Evolutionary conservation across 2,113 vertebrate genomes (phyloP), one percentile per base, ranked within the genome.

Genomic region (Chamaea fasciata): DNA sequence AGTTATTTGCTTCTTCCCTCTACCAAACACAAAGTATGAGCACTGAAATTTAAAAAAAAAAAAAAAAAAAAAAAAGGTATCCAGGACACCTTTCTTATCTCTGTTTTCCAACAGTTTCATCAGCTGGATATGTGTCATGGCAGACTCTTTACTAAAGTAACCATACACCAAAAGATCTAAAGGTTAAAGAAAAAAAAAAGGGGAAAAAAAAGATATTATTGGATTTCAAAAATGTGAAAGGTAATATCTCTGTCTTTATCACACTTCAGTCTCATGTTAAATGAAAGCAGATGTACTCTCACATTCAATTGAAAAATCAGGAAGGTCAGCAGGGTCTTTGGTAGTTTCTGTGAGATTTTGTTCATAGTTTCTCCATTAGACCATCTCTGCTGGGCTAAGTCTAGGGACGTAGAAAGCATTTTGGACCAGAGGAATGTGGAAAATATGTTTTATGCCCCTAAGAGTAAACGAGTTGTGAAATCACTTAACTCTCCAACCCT

Each of bases 271-370:
- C 52, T 92, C 60, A 42, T 39, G 46, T 74, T 95, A 95, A 96
- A 86, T 67, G 55, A 92, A 94, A 93, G 59, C 94, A 93, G 68
- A 93, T 90, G 47, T 93, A 63, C 55, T 74, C 26, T 83, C 39
- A 57, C 13, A 76, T 35, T 31, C 47, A 59, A 6, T 65, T 37
- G 56, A 82, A 94, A 90, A 67, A 80, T 86, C 76, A 55, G 50
- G 24, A 46, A 90, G 64, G 71, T 93, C 71, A 88, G 44, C 8
- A 65, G 31, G 30, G 35, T 35, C 60, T 74, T 71, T 41, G 24
- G n/a, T 71, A 63, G 44, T 59, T 77, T 90, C 73, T 90, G 11
- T 39, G 39, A 77, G 35, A 35, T 93, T 93, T 87, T 77, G 21
- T 64, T 89, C 60, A 52, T 44, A 42, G 33, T 67, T 39, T 87